Conservation (phyloP, 2,113 vertebrate species). For the Larimichthys crocea region DNA sequence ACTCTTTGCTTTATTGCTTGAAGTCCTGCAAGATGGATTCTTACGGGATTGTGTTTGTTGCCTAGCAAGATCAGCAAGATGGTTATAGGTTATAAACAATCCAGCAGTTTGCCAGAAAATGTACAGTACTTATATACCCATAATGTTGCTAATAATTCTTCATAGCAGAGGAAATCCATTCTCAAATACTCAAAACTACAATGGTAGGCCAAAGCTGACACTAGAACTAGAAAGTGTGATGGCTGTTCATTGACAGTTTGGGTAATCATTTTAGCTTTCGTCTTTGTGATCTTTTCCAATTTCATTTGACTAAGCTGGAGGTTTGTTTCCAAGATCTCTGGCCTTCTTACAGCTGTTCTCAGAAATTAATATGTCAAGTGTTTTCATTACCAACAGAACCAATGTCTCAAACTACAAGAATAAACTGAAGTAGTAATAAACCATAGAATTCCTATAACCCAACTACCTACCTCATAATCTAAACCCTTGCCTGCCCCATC, state of each 20-base stretch:
- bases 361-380: neutral
- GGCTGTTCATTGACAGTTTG: neutral
- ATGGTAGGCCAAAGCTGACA: neutral
- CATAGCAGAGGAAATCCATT: neutral
- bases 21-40: no score
- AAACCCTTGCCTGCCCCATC: constrained; percentile 1
- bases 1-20: no score
- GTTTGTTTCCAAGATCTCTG: neutral
- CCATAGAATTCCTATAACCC: neutral
- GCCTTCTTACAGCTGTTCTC: neutral
- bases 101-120: neutral
- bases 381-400: neutral
- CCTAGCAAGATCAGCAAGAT: no score
- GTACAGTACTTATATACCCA: neutral
- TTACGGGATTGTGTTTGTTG: no score
- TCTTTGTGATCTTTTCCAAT: neutral
- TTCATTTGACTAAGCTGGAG: neutral
- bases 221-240: neutral
- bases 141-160: neutral
- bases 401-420: neutral
- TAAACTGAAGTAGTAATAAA: neutral
- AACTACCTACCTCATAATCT: neutral
- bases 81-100: neutral
- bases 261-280: neutral
- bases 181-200: neutral